Evolutionary conservation across 2,113 vertebrate genomes (phyloP), one percentile per base, ranked within the genome.

Genomic region (Piprites chloris): DNA sequence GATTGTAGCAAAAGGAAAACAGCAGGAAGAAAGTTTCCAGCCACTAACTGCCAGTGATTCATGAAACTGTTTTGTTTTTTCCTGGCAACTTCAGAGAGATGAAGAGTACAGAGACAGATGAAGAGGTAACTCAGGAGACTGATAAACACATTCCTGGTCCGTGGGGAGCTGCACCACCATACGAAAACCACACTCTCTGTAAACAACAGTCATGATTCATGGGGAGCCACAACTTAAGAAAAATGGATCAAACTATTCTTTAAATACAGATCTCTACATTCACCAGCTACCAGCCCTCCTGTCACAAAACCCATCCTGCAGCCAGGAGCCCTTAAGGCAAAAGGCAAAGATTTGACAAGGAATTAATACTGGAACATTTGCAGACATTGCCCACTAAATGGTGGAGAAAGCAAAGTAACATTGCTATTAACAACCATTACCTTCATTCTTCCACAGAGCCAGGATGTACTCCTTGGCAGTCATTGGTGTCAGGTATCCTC

Each of bases 361-460:
- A 74, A 18, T 11, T 74, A 26, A 42, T 2, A 56, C 0, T 14
- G 42, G 7, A 52, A 44, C 7, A n/a, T 56, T 20, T 81, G 27
- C 33, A 61, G 53, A 55, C 49, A 76, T 53, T 33, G 35, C 33
- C 44, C 33, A 23, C 13, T 82, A 24, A 78, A 33, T 19, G 27
- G 55, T 21, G 78, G 4, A 75, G 42, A 68, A 41, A 50, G 27
- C 30, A 92, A 77, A 67, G 22, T 11, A 28, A 63, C 4, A 4
- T 5, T n/a, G 47, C 39, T 65, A 18, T 81, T 61, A 47, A 91
- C 8, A 91, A 79, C 33, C 39, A 35, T 85, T 94, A 99, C 99
- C 99, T 98, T 99, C 99, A 66, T 98, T 99, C 85, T 98, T 97
- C 99, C 99, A 99, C 23, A 99, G 93, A 63, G 98, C 95, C 35